Conservation (phyloP, 2,888 invertebrate genomes). For the Morpho achilles region DNA sequence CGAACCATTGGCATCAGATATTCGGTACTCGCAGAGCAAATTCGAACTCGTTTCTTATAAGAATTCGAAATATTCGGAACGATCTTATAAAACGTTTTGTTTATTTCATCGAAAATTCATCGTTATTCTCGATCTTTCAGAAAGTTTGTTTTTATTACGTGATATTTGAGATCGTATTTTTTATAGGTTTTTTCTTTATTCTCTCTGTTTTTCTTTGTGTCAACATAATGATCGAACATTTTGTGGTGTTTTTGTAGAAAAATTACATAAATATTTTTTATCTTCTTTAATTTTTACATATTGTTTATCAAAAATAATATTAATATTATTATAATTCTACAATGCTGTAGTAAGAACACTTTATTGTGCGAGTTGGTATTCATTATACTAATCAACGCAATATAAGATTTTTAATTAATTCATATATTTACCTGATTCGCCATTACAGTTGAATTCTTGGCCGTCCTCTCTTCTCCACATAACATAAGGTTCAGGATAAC, state of each 20-base stretch:
- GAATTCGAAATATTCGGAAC: slow-evolving; percentile 32
- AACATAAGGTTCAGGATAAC: slow-evolving; percentile 94
- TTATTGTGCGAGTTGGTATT: no score
- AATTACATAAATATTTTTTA: no score
- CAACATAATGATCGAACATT: slow-evolving; percentile 50
- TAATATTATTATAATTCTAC: no score
- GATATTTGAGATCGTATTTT: slow-evolving; percentile 47
- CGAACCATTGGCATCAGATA: slow-evolving; percentile 39
- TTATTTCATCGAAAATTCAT: slow-evolving; percentile 36
- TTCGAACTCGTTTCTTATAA: slow-evolving; percentile 30
- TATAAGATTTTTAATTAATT: no score
- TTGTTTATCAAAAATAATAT: no score
- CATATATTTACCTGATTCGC: slow-evolving; percentile 84
- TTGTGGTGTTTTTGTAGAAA: background rate
- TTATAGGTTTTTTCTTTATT: slow-evolving; percentile 55
- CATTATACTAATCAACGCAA: no score
- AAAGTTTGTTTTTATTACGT: slow-evolving; percentile 36
- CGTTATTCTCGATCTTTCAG: slow-evolving; percentile 35
- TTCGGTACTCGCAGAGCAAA: slow-evolving; percentile 32
- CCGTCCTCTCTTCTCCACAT: slow-evolving; percentile 96
- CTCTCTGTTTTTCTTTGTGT: slow-evolving; percentile 57
- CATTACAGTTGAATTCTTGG: slow-evolving; percentile 92
- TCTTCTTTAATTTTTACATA: no score
- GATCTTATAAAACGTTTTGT: slow-evolving; percentile 34
- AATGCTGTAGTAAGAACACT: no score